Percentiles rank a stretch among this genome's conserved stretches.
These are phyloP conservation scores for Embidobia sp. DNA, from an alignment of 2,888 invertebrate genomes.

Conservation along the genomic window DNA sequence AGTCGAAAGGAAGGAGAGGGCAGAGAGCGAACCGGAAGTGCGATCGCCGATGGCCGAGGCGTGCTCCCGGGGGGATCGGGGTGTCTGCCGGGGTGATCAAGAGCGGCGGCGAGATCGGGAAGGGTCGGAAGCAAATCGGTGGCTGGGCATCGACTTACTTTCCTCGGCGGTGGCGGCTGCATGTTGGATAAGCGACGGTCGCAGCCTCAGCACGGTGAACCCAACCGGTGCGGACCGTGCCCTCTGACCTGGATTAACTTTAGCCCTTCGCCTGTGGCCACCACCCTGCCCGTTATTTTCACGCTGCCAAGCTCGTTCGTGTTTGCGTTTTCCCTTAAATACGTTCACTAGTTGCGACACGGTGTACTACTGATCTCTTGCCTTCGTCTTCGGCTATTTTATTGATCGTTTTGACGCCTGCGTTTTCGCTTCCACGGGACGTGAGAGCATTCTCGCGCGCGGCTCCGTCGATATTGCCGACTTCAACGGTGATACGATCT, in stretches of 20 bases:
- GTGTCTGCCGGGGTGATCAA: no score
- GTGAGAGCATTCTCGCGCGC: conserved; percentile 50
- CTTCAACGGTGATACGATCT: conserved; percentile 33
- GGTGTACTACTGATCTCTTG: conserved; percentile 79
- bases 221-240: conserved; percentile 63
- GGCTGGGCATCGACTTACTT: no score
- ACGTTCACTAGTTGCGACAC: conserved; percentile 76
- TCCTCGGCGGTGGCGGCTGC: conserved; percentile 91
- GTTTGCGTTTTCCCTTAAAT: conserved; percentile 58
- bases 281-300: conserved; percentile 29
- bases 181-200: conserved; percentile 82
- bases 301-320: conserved; percentile 35
- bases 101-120: no score
- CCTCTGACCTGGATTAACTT: conserved; percentile 1
- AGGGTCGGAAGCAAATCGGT: no score
- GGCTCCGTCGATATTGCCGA: conserved; percentile 65
- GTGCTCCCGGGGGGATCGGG: no score
- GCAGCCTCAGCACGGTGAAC: conserved; percentile 74
- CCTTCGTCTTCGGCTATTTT: conserved; percentile 76
- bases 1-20: no score
- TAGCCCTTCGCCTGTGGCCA: conserved; percentile 22
- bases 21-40: no score
- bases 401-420: conserved; percentile 80
- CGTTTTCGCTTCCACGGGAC: conserved; percentile 68
- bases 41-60: no score